Evolutionary conservation across 1,140 invertebrate genomes (phyloP).

Genomic region (Sogatella furcifera): DNA sequence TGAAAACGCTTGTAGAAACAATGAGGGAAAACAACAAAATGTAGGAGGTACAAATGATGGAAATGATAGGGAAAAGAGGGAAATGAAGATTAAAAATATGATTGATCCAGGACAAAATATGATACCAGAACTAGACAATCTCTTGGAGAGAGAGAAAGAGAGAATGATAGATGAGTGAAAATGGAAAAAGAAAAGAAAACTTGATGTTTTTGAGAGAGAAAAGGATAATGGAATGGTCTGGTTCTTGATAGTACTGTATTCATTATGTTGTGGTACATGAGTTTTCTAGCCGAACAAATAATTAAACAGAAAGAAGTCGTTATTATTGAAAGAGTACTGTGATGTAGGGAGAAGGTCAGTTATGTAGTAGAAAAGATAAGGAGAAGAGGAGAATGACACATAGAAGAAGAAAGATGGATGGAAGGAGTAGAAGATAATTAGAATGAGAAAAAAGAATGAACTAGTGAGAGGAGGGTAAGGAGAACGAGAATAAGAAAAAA

Average conservation of each 20-base stretch:
- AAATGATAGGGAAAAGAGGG: background rate
- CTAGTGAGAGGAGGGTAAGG: no score
- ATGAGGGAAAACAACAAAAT: background rate
- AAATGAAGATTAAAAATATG: background rate
- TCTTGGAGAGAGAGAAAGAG: conserved; percentile 10
- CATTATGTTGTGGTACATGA: background rate
- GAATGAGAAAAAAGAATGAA: no score
- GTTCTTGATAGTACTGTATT: no score
- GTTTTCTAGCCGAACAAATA: no score
- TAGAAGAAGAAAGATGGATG: background rate
- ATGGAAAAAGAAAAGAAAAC: no score
- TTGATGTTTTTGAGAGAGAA: no score
- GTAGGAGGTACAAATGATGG: background rate
- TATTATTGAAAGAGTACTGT: background rate
- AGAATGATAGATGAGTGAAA: background rate
- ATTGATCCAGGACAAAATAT: background rate
- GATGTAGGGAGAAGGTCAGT: background rate
- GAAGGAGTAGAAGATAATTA: no score
- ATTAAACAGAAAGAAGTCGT: no score
- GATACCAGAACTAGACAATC: no score
- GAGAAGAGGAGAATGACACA: background rate
- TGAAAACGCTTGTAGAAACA: no score
- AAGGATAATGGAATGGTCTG: no score
- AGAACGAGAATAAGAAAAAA: no score
- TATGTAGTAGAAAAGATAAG: background rate